Evolutionary conservation across 2,797 vertebrate genomes (phyloP).

Genomic region (Gallinago nigripennis): DNA sequence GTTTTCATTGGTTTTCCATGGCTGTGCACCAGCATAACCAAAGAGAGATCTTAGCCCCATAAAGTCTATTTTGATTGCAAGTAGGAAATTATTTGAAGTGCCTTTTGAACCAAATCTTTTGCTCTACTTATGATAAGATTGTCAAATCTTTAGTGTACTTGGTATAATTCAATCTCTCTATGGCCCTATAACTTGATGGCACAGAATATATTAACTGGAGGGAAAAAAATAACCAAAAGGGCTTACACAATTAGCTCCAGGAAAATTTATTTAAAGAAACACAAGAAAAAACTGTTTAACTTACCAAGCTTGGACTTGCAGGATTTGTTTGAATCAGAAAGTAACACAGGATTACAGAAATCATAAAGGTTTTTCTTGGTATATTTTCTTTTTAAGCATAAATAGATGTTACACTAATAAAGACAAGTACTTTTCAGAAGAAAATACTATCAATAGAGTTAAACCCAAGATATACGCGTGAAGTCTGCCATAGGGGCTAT

Average conservation of each 20-base stretch:
- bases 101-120: neutral
- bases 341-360: neutral
- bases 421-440: neutral
- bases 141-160: neutral
- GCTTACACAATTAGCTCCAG: neutral
- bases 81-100: neutral
- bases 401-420: neutral
- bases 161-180: neutral
- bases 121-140: neutral
- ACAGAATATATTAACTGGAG: neutral
- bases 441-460: neutral
- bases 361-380: neutral
- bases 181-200: neutral
- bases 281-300: neutral
- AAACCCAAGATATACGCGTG: neutral
- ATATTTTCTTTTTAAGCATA: neutral
- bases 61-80: neutral
- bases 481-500: neutral
- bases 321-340: constrained; percentile 4
- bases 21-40: neutral
- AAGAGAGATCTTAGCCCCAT: neutral
- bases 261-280: constrained; percentile 1
- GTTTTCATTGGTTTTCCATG: neutral
- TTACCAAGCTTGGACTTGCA: neutral
- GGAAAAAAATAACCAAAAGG: neutral